A percentile compares a stretch with the other conserved stretches of the same genome.
phyloP scores from a whole-genome alignment of 2,113 vertebrate genomes.

The Aspiorhynchus laticeps region DNA sequence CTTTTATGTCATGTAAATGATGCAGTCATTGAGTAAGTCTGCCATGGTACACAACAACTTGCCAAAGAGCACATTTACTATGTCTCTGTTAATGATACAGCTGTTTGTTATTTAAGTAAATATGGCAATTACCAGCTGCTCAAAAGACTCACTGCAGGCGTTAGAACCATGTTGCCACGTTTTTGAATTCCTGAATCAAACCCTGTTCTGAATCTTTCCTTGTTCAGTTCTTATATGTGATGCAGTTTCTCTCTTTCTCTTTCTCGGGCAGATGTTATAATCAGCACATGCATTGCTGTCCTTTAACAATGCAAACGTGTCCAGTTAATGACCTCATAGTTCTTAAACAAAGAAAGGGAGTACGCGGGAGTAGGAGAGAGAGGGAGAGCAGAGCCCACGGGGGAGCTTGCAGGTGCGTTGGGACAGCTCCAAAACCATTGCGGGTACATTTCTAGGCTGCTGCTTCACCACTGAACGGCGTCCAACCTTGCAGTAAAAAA shows the following conservation, averaged over 20 bases:
- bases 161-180: slow-evolving; percentile 23
- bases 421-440: slow-evolving; percentile 62
- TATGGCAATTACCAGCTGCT: slow-evolving; percentile 49
- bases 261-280: slow-evolving; percentile 28
- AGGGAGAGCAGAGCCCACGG: slow-evolving; percentile 50
- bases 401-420: slow-evolving; percentile 70
- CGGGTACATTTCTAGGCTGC: slow-evolving; percentile 59
- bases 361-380: slow-evolving; percentile 17
- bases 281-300: slow-evolving; percentile 48
- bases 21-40: slow-evolving; percentile 29
- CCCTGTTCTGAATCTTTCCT: slow-evolving; percentile 4
- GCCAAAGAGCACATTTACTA: slow-evolving; percentile 46
- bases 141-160: slow-evolving; percentile 36
- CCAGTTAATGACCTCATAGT: slow-evolving; percentile 69
- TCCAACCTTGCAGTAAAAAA: slow-evolving; percentile 52
- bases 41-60: slow-evolving; percentile 43
- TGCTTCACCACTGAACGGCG: slow-evolving; percentile 60
- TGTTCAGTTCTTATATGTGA: not conserved
- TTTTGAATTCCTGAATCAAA: slow-evolving; percentile 17
- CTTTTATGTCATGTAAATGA: slow-evolving; percentile 56
- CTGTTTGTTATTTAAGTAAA: slow-evolving; percentile 57
- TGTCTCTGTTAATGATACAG: slow-evolving; percentile 54
- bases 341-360: slow-evolving; percentile 53
- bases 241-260: not conserved
- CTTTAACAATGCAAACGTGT: slow-evolving; percentile 63